Percentiles rank a stretch among this genome's conserved stretches.
Evolutionary conservation across 2,888 invertebrate genomes (phyloP).

Genomic region (Drymonia ruficornis): DNA sequence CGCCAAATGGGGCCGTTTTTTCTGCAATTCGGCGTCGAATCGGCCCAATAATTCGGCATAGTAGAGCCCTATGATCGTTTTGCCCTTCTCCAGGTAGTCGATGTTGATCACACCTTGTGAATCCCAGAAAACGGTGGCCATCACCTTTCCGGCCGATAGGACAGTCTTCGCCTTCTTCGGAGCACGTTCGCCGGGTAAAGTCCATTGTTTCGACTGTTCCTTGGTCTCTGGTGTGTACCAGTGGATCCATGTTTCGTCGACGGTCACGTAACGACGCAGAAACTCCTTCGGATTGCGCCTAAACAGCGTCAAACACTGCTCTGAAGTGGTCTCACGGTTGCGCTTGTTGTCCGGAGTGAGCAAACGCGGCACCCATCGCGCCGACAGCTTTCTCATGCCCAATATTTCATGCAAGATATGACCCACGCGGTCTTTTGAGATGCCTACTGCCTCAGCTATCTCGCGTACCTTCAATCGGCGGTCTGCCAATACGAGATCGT

Average conservation of each 20-base stretch:
- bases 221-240: background rate
- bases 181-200: slow-evolving; percentile 1
- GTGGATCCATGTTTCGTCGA: background rate
- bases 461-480: too few relatives aligned
- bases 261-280: background rate
- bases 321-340: slow-evolving; percentile 3
- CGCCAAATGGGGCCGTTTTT: slow-evolving; percentile 34
- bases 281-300: background rate
- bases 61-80: slow-evolving; percentile 35
- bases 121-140: slow-evolving; percentile 39
- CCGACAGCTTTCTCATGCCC: too few relatives aligned
- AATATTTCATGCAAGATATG: too few relatives aligned
- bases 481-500: too few relatives aligned
- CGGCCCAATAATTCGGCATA: slow-evolving; percentile 34
- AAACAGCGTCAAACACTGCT: background rate
- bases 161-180: slow-evolving; percentile 27
- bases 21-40: slow-evolving; percentile 27
- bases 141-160: slow-evolving; percentile 29
- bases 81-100: slow-evolving; percentile 34
- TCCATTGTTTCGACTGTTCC: background rate
- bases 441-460: too few relatives aligned
- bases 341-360: too few relatives aligned
- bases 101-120: slow-evolving; percentile 33
- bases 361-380: too few relatives aligned
- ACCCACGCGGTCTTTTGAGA: too few relatives aligned